Evolutionary conservation across 53 echinoderm and acorn worm genomes (phyloP), one percentile per base, ranked within the genome.

Genomic region (Henricia sp.): DNA sequence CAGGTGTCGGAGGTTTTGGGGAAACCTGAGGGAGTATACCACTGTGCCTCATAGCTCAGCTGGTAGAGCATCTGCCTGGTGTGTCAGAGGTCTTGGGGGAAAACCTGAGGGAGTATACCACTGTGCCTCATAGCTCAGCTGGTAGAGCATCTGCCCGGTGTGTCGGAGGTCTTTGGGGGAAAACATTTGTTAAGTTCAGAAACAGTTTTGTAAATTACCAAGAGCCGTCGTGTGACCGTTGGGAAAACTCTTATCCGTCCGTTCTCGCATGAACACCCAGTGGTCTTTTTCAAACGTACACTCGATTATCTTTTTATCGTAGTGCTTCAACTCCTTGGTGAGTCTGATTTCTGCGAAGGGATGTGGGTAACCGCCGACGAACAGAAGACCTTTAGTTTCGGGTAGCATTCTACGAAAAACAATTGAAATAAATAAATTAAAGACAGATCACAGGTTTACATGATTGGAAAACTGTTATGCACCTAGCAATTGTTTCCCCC

Each of bases 211-310:
- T 34, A 24, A 72, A 90, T 91, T 89, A 96, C 96, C 92, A 34
- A 93, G 78, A 36, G 96, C 96, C 62, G 96, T 96, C 26, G 78
- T 75, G 57, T 96, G 89, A 1, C 87, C 91, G 34, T 96, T 96
- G 5, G 96, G 96, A 60, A 96, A 96, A 54, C 93, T 96, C 82
- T 96, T 96, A 52, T 96, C 96, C 3, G 91, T 96, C 23, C 96
- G 66, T 44, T 96, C 96, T 44, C 91, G 78, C 93, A 96, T 91
- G 68, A 96, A 96, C 2, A 90, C 88, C 93, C 96, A 96, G 3
- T 87, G 75, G 9, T 85, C 82, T 25, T 70, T 88, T 69, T 93
- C 90, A 85, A 91, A 96, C 17, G 83, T 90, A 66, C 96, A 96
- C 54, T 96, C 96, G 12, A 96, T 91, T 37, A 96, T 96, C 87